Conservation (phyloP, 2,797 vertebrate genomes). For the Cossypha dichroa region DNA sequence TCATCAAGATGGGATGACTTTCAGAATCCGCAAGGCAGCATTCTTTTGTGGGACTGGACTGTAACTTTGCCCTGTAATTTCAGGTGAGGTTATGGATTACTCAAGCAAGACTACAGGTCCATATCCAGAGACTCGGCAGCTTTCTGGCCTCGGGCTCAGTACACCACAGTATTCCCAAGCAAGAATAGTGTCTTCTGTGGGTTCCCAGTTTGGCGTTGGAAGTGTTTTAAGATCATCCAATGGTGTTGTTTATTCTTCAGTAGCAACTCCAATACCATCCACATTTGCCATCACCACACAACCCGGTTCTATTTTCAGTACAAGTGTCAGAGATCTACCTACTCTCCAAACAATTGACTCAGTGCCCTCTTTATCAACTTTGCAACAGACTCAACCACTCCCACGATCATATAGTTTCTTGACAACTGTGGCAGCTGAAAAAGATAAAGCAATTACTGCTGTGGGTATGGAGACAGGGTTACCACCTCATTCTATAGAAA, state of each 20-base stretch:
- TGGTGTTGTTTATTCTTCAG: constrained; percentile 95
- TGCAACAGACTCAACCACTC: constrained; percentile 83
- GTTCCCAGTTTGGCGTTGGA: constrained; percentile 82
- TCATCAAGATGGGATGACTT: constrained; percentile 79
- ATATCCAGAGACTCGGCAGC: constrained; percentile 83
- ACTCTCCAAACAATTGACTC: constrained; percentile 89
- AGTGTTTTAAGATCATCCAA: constrained; percentile 90
- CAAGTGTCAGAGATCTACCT: constrained; percentile 86
- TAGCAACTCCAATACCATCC: constrained; percentile 89
- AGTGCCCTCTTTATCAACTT: constrained; percentile 85
- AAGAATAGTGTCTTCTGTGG: constrained; percentile 80
- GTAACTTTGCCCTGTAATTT: constrained; percentile 86
- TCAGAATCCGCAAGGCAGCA: constrained; percentile 67
- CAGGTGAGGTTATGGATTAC: constrained; percentile 98
- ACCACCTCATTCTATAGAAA: constrained; percentile 78
- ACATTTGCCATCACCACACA: constrained; percentile 97
- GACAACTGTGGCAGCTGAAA: constrained; percentile 82
- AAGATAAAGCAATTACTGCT: constrained; percentile 74
- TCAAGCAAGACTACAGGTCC: constrained; percentile 90
- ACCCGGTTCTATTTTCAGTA: constrained; percentile 94
- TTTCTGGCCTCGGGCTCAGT: constrained; percentile 83
- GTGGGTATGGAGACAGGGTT: constrained; percentile 83
- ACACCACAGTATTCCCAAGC: constrained; percentile 86
- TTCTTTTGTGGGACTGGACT: constrained; percentile 83
- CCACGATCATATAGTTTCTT: constrained; percentile 90